These are phyloP conservation scores for Melanotaenia boesemani DNA, from an alignment of 2,797 vertebrate genomes.

Conservation along the genomic window DNA sequence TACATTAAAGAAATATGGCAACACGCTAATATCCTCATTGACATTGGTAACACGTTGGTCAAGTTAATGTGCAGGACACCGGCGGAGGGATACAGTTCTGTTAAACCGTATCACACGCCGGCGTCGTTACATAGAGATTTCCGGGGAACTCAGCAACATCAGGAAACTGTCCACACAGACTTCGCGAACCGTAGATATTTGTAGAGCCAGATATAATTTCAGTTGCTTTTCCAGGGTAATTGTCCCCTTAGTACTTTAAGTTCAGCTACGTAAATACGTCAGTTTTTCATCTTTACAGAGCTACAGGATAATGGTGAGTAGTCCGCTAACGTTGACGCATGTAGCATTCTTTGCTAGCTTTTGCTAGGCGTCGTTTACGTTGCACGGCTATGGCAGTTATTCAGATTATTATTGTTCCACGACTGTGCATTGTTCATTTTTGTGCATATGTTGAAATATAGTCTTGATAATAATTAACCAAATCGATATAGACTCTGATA, in stretches of 20 bases:
- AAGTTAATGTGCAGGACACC: not conserved
- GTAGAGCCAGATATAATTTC: not conserved
- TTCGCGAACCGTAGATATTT: not conserved
- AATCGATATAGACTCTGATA: accelerated
- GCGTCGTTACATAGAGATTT: conserved; percentile 52
- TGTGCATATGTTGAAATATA: not conserved
- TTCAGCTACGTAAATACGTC: not conserved
- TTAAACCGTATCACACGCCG: conserved; percentile 8
- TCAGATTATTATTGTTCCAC: not conserved
- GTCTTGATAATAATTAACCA: accelerated
- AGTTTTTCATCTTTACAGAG: conserved; percentile 39
- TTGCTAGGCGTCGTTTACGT: conserved; percentile 20
- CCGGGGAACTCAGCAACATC: conserved; percentile 52
- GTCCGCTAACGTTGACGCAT: conserved; percentile 35
- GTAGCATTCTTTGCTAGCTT: conserved; percentile 10
- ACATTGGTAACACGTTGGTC: not conserved
- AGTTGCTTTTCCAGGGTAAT: not conserved
- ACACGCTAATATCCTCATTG: no score
- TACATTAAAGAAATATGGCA: no score
- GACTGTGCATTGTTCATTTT: not conserved
- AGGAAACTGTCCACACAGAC: conserved; percentile 17
- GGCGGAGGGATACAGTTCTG: conserved; percentile 67
- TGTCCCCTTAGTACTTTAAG: not conserved
- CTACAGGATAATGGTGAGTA: conserved; percentile 75
- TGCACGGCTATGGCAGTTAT: not conserved